Evolutionary conservation across 2,797 vertebrate species (phyloP), one percentile per base, ranked within the genome.

Genomic region (Scarus forsteni): DNA sequence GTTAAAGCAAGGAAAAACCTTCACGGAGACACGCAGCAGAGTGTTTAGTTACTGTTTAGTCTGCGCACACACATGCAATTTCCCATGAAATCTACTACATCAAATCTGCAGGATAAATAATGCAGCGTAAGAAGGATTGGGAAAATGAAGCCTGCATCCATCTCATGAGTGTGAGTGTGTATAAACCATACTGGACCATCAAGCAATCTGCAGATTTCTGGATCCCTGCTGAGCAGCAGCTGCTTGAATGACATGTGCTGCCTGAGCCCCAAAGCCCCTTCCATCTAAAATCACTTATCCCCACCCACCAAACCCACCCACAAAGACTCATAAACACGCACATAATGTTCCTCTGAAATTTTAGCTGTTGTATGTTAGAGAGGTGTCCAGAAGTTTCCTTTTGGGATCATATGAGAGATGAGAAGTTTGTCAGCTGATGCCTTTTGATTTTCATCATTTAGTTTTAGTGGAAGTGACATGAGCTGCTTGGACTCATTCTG

Each of bases 211-310:
- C 76, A 75, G 83, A 84, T 82, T 81, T 70, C 54, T 77, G 83
- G 81, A 82, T 72, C 83, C 91, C 91, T 55, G 83, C 88, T 88
- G 91, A 78, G 88, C 70, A 77, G 84, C 90, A 92, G 91, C 90
- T 93, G 92, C 80, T 75, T 81, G 83, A 82, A 14, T 88, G 88
- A 88, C 89, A 90, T 87, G 86, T 90, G 88, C 73, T 84, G 76
- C 69, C 81, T 88, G 83, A 88, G 84, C 83, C 83, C 60, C 67
- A 88, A 88, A 92, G 83, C 85, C 73, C 58, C 72, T 72, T 71
- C 66, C 77, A 76, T 79, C 79, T 73, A 81, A 86, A 90, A 88
- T 84, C 81, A 84, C 79, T 85, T 85, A 82, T 79, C 85, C 79
- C 44, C 62, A 40, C 36, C 19, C 55, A 1, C 54, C 36, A 70